Base-by-base conservation (phyloP, 2,888 invertebrate species). In the Noctua pronuba region DNA sequence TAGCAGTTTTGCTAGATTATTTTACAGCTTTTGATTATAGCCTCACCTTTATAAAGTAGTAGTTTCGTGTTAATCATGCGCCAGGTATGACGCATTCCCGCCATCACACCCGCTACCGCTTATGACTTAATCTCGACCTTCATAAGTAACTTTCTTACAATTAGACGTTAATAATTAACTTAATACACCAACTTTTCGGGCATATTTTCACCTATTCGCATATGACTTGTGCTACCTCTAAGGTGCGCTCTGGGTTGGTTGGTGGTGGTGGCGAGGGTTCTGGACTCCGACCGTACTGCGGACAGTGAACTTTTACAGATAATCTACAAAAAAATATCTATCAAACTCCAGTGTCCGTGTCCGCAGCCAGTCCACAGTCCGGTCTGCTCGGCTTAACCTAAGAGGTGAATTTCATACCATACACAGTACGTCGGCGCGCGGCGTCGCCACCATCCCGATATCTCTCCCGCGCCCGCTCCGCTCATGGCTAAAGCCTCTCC, bases 11-110 rank as follows among this genome's bases (percentile, higher is more conserved):
- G 16, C 31, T 24, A 41, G 44, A 49, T 41, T 71, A 0, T 41
- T 68, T 49, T 79, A 66, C 24, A 52, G 58, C 31, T 72, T 64
- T 52, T 31, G 35, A 38, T 55, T n/a, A 64, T 46, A 46, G 44
- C 24, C 18, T 64, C 11, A 82, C 44, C 38, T 81, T 65, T 75
- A 65, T 10, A 66, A 58, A 49, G 64, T 75, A 58, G 38, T n/a
- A n/a, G 46, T 82, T 82, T 46, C 16, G 24, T 11, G 28, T n/a
- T 73, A 38, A 52, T 72, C 35, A 52, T 41, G 35, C 10, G 18
- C 21, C 0, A 46, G 21, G n/a, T 8, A 38, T 46, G 4, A 16
- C 41, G 41, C 2, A 18, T 44, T 11, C 1, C 21, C 62, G 38
- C 38, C 52, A 41, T 18, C 11, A 41, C 31, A 3, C 0, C 38